Conservation (phyloP, 1,140 invertebrate species). For the Heterodera schachtii region DNA sequence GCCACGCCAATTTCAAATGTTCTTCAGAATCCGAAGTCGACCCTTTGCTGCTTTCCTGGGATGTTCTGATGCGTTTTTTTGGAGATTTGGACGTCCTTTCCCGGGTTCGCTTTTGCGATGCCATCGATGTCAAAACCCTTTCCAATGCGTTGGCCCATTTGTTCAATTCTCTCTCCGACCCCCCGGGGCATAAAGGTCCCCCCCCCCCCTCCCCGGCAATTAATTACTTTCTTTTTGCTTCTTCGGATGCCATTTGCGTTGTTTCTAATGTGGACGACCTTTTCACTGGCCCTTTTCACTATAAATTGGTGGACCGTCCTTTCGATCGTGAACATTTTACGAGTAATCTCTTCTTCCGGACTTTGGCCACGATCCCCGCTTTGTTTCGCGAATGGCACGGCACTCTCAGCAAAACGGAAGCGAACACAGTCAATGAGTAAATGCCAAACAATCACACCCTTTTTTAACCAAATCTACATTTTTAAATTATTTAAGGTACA, state of each 20-base stretch:
- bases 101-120: slow-evolving; percentile 33
- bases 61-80: slow-evolving; percentile 38
- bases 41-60: slow-evolving; percentile 33
- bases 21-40: slow-evolving; percentile 12
- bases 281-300: not conserved
- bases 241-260: not conserved
- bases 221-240: not conserved
- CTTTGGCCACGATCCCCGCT: slow-evolving; percentile 27
- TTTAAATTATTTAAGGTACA: slow-evolving; percentile 23
- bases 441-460: not conserved
- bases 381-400: slow-evolving; percentile 35
- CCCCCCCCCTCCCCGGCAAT: not conserved
- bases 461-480: not conserved
- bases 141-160: slow-evolving; percentile 16
- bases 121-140: slow-evolving; percentile 11
- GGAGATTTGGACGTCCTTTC: slow-evolving; percentile 38
- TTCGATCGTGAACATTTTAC: slow-evolving; percentile 41
- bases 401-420: slow-evolving; percentile 17
- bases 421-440: slow-evolving; percentile 13
- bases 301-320: not conserved
- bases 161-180: slow-evolving; percentile 22
- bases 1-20: not conserved
- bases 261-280: not conserved
- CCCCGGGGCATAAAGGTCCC: not conserved
- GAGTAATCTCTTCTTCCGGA: slow-evolving; percentile 42